A percentile compares a stretch with the other conserved stretches of the same genome.
Evolutionary conservation across 2,888 invertebrate genomes (phyloP).

Genomic region (Thalpophila matura): DNA sequence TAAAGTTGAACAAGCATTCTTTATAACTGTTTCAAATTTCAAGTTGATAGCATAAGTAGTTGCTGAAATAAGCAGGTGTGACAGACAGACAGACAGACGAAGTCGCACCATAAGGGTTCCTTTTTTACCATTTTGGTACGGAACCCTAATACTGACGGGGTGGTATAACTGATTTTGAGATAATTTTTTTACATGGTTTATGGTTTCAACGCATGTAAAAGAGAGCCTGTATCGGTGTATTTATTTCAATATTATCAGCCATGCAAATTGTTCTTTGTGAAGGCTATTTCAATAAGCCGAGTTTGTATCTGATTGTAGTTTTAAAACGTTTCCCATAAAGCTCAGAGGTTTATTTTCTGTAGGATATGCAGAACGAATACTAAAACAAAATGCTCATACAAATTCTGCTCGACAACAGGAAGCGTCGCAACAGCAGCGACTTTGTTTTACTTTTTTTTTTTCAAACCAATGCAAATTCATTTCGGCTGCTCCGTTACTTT

Average conservation of each 20-base stretch:
- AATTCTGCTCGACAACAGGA: slow-evolving; percentile 38
- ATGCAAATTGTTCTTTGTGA: neutral
- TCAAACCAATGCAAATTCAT: slow-evolving; percentile 46
- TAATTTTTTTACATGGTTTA: slow-evolving; percentile 1
- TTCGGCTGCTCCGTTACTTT: slow-evolving; percentile 46
- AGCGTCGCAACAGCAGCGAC: slow-evolving; percentile 24
- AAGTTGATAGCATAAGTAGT: no score
- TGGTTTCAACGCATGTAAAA: neutral
- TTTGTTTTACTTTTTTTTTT: slow-evolving; percentile 34
- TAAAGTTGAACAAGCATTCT: no score
- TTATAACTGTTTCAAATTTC: no score
- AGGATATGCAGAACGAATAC: slow-evolving; percentile 31
- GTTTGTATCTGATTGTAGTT: neutral
- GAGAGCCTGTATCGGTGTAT: neutral
- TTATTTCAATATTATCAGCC: neutral
- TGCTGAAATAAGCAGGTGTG: no score
- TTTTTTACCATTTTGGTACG: no score
- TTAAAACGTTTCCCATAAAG: slow-evolving; percentile 25
- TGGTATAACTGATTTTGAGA: neutral
- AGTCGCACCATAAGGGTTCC: no score
- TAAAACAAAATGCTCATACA: slow-evolving; percentile 43
- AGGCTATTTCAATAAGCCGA: neutral
- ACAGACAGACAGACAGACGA: no score
- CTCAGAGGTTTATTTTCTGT: slow-evolving; percentile 30
- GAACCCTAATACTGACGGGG: slow-evolving; percentile 18